Base-by-base conservation (phyloP, 1,140 invertebrate genomes). In the Caenorhabditis brenneri region DNA sequence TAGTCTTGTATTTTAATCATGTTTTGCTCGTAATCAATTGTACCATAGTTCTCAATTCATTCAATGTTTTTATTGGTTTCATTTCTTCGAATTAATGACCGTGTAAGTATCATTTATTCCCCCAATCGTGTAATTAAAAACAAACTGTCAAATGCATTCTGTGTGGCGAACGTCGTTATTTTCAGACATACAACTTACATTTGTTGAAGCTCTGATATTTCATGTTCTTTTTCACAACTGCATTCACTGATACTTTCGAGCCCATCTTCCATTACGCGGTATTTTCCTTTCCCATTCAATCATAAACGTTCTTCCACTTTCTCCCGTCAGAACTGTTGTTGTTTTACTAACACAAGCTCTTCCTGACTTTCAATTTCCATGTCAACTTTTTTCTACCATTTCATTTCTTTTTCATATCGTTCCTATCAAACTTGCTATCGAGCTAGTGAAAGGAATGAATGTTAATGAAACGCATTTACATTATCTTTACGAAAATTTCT, bases 1-100 rank as follows among this genome's bases (percentile, higher is more conserved):
- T 4, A 5, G 7, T 74, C 9, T 74, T 65, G 29, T 65, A 36
- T 65, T 65, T 74, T 74, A 74, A 74, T 74, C 65, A 74, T 74
- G 58, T 74, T 42, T 74, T 74, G 58, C 65, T 74, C 65, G 65
- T 74, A 74, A 36, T 74, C 36, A 74, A 42, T 74, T 74, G 65
- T 74, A 74, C 7, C 36, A 74, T 74, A 74, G 36, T 42, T 74
- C 65, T 74, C 65, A 42, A 74, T 24, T 2, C 65, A 15, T 24
- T 31, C 65, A 42, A 36, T 12, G 2, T 31, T 74, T n/a, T 46
- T 74, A 16, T 65, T 6, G n/a, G 36, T 36, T 22, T 22, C 58
- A 36, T 33, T 22, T 19, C 31, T 31, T 19, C 24, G 16, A 65
- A 33, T 33, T 65, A 65, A 65, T 65, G n/a, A 42, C 36, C 29